Evolutionary conservation across 2,797 vertebrate genomes (phyloP).

Genomic region (Acropternis orthonyx): DNA sequence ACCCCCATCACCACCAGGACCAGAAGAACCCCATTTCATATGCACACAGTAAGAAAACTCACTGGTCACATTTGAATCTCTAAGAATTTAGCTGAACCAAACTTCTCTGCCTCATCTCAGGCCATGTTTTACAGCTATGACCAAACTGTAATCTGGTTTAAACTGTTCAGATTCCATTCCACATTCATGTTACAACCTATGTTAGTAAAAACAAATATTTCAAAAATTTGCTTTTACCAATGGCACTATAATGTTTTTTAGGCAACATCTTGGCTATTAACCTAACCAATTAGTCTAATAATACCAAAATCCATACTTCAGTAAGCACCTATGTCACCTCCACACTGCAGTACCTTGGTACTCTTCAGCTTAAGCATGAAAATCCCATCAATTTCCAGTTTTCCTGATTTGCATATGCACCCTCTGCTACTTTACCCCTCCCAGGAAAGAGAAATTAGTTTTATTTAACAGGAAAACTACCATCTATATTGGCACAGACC

Average conservation of each 20-base stretch:
- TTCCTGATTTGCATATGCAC: neutral
- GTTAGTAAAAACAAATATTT: neutral
- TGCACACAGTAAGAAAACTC: neutral
- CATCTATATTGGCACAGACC: neutral
- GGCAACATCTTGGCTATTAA: neutral
- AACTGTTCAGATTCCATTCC: neutral
- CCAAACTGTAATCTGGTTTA: neutral
- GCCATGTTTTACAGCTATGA: neutral
- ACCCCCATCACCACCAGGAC: neutral
- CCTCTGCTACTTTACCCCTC: neutral
- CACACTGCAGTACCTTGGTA: neutral
- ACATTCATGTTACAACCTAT: neutral
- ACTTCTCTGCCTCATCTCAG: neutral
- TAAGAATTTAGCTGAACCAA: neutral
- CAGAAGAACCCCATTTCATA: neutral
- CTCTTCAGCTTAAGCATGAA: neutral
- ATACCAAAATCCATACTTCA: neutral
- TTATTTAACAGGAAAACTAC: neutral
- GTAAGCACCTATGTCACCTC: neutral
- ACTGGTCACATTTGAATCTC: neutral
- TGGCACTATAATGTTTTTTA: neutral
- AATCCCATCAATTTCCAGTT: neutral
- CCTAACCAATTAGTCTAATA: neutral
- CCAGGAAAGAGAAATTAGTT: neutral
- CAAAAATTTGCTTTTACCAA: neutral